phyloP scores from a whole-genome alignment of 2,113 vertebrate genomes.

The Calypte anna region DNA sequence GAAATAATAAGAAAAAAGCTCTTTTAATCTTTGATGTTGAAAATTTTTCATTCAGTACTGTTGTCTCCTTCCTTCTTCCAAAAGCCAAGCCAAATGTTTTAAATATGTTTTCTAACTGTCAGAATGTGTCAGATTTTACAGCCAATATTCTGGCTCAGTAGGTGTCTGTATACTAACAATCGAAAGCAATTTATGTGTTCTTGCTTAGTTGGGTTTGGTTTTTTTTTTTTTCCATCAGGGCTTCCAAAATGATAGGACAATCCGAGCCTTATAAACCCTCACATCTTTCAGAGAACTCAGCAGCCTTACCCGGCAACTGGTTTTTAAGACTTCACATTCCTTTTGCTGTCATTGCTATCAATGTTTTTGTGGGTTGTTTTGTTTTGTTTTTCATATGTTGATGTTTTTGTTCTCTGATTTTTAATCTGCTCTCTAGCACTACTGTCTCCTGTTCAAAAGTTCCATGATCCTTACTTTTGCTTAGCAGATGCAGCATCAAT shows the following conservation, averaged over 20 bases:
- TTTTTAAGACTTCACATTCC: background rate
- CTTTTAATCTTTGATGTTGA: background rate
- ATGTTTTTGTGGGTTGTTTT: too few relatives aligned
- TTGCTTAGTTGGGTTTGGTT: background rate
- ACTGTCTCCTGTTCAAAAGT: background rate
- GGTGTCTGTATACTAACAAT: background rate
- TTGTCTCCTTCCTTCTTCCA: background rate
- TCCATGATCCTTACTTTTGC: background rate
- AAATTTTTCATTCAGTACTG: background rate
- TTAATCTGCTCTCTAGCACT: background rate
- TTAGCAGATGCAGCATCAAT: background rate
- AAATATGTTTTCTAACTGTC: background rate
- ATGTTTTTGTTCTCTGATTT: background rate
- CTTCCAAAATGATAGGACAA: background rate
- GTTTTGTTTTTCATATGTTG: background rate
- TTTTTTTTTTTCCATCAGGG: background rate
- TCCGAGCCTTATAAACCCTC: background rate
- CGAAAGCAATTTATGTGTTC: background rate
- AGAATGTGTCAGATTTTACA: background rate
- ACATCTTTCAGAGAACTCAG: background rate
- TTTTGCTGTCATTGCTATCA: background rate
- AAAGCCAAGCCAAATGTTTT: background rate
- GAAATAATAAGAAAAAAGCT: background rate
- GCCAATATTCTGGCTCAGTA: background rate
- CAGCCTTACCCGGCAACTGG: background rate